phyloP scores from a whole-genome alignment of 2,888 invertebrate species.

The Rhimphoctona megacephalus region DNA sequence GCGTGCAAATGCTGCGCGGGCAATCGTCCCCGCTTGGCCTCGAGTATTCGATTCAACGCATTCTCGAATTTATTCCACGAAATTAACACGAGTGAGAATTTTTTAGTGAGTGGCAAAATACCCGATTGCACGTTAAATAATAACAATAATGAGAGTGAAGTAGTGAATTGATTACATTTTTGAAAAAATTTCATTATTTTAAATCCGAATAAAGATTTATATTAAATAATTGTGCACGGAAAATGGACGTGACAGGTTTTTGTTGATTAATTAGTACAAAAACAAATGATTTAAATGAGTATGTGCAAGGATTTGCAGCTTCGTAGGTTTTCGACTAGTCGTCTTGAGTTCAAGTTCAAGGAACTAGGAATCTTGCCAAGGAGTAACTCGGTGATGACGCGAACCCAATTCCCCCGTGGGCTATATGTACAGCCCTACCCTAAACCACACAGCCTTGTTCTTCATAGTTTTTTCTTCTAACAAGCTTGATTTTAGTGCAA shows the following conservation, averaged over 20 bases:
- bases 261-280: not conserved
- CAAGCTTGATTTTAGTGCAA: not conserved
- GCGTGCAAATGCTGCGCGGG: conserved; percentile 18
- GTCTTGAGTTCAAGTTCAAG: conserved; percentile 60
- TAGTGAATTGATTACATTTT: not conserved
- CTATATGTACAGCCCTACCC: conserved; percentile 29
- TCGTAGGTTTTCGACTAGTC: conserved; percentile 6
- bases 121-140: not conserved
- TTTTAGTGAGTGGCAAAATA: not conserved
- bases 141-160: not conserved
- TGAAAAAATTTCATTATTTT: not conserved
- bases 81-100: conserved; percentile 64
- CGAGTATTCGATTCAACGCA: conserved; percentile 40
- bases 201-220: too few relatives aligned
- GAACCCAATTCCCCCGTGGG: conserved; percentile 26
- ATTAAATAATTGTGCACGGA: too few relatives aligned
- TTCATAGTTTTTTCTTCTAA: conserved; percentile 4
- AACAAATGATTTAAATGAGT: not conserved
- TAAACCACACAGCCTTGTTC: conserved; percentile 32
- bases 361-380: conserved; percentile 64
- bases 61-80: conserved; percentile 66
- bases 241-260: not conserved
- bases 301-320: not conserved
- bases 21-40: not conserved
- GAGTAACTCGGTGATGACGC: conserved; percentile 41